Evolutionary conservation across 1,140 invertebrate species (phyloP).

Genomic region (Halyomorpha halys): DNA sequence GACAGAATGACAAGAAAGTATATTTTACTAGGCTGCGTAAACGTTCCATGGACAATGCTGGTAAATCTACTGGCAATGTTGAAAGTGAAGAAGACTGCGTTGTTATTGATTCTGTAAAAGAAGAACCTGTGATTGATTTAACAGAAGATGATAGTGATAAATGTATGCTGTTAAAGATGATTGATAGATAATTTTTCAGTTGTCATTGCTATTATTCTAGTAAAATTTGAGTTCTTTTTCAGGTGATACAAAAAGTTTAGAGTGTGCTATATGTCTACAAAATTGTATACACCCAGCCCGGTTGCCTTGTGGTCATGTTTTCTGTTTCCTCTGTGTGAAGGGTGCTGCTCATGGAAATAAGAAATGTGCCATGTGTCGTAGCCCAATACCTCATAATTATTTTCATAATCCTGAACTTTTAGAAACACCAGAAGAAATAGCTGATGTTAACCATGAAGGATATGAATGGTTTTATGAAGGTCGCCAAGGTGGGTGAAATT

Average conservation of each 20-base stretch:
- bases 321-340: conserved; percentile 93
- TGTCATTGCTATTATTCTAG: neutral
- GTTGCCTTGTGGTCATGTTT: conserved; percentile 87
- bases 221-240: neutral
- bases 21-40: neutral
- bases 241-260: conserved; percentile 34
- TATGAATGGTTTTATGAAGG: conserved; percentile 96
- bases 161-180: neutral
- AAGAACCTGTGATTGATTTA: neutral
- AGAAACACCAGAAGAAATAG: conserved; percentile 39
- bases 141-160: neutral
- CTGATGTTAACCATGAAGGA: conserved; percentile 51
- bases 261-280: conserved; percentile 89
- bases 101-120: neutral
- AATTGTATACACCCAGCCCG: conserved; percentile 75
- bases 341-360: conserved; percentile 75
- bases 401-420: conserved; percentile 73
- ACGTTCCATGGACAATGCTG: neutral
- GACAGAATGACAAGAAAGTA: conserved; percentile 3
- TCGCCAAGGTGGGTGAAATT: conserved; percentile 54
- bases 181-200: too few species aligned
- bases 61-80: too few species aligned
- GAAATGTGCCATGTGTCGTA: conserved; percentile 75
- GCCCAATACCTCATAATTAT: conserved; percentile 71
- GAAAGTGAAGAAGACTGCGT: too few species aligned